Conservation (phyloP, 2,888 invertebrate genomes). For the Acleris laterana region DNA sequence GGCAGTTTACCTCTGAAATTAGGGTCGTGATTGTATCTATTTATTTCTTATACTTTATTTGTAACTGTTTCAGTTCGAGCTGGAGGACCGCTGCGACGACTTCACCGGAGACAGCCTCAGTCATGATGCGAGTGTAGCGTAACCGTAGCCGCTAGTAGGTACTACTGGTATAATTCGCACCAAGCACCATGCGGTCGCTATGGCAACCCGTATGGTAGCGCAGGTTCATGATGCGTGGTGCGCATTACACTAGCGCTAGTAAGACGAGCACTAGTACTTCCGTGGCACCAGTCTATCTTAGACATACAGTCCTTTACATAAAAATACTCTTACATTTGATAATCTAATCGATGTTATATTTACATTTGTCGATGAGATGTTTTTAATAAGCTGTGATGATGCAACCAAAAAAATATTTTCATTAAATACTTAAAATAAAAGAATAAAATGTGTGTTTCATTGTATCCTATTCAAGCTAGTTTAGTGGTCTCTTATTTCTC, state of each 20-base stretch:
- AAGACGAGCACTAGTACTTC: too few relatives aligned
- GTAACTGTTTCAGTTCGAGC: conserved; percentile 85
- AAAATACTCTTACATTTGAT: conserved; percentile 16
- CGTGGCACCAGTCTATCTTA: too few relatives aligned
- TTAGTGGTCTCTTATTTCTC: too few relatives aligned
- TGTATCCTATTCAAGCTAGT: neutral
- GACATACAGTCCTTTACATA: neutral
- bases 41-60: too few relatives aligned
- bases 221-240: too few relatives aligned
- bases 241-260: too few relatives aligned
- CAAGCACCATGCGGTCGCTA: too few relatives aligned
- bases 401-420: conserved; percentile 55
- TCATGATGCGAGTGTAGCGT: conserved; percentile 6
- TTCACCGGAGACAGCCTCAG: conserved; percentile 79
- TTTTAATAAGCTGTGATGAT: conserved; percentile 66
- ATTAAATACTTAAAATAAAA: conserved; percentile 17
- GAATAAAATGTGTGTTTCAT: conserved; percentile 3
- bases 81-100: conserved; percentile 92
- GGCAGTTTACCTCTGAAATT: neutral
- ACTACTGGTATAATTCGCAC: too few relatives aligned
- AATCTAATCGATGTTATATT: conserved; percentile 12
- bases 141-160: neutral
- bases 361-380: neutral
- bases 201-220: too few relatives aligned
- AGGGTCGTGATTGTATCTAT: neutral